Evolutionary conservation across 1,140 invertebrate species (phyloP), one percentile per base, ranked within the genome.

Genomic region (Branchinecta lindahli): DNA sequence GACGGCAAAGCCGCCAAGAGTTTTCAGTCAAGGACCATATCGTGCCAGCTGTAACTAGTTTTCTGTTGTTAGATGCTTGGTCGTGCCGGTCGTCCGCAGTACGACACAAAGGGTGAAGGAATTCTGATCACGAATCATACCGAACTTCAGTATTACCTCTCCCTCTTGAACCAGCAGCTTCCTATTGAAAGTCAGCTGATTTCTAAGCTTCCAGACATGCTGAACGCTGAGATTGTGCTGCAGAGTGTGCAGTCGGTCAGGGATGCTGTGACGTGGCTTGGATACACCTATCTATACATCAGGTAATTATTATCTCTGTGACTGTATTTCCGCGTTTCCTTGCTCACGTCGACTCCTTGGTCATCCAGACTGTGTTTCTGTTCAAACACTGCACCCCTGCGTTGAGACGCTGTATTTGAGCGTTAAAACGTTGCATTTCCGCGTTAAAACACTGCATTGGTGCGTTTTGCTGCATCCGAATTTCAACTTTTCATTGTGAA

Each of bases 111-210:
- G 80, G 97, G 97, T 72, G 94, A 98, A 81, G 97, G 96, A 77
- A 98, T 99, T 74, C 84, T 99, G 15, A 96, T 99, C 46, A 99
- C 97, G 0, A 98, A 98, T 79, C 96, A 99, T 79, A 94, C 91
- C 74, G 96, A 99, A 80, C 83, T 99, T 7, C 96, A 98, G 76
- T 99, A 96, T 79, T 99, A 99, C 80, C 82, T 99, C 10, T 98
- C 95, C 0, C 82, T 99, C 21, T 83, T 99, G 71, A 99, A 99
- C 82, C 95, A 99, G 78, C 96, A 99, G 78, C 80, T 96, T 67
- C 90, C 90, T 0, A 91, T 92, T 66, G 91, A 93, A 77, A 92
- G 89, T 0, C 91, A 94, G 77, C 79, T 93, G 68, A 82, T 92
- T 8, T 83, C 85, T 33, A 91, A 91, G 80, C 81, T 99, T 72